Evolutionary conservation across 2,888 invertebrate species (phyloP), one percentile per base, ranked within the genome.

Genomic region (Noctua comes): DNA sequence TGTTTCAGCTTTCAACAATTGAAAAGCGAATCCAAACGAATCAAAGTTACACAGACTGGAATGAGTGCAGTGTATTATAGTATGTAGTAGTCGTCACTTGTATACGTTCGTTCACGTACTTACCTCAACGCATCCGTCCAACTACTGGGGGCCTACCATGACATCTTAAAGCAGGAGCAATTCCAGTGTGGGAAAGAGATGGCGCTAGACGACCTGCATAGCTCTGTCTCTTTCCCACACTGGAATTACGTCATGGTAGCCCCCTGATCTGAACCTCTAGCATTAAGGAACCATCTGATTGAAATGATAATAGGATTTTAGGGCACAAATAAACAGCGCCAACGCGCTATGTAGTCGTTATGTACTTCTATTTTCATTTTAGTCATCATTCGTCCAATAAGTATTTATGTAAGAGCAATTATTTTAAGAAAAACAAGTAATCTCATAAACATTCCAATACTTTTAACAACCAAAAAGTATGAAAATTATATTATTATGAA

Each of bases 321-420:
- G 91, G 90, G 90, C 92, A 92, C 92, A 93, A 92, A 93, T 80
- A 72, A 54, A 73, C 69, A 59, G 87, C 88, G 86, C 76, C 71
- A 71, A 76, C 80, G 88, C 88, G 83, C 84, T 24, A 81, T 68
- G 79, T 85, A 89, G 87, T 89, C 88, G 89, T 85, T 90, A 87
- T 82, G 82, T 88, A 93, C 94, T 96, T 96, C 96, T 96, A 96
- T 96, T 96, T 95, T 96, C 96, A 96, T 96, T 96, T 96, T 94
- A 96, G 94, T 96, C 96, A 91, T 84, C 68, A 76, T 84, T 85
- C 80, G 76, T 72, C 80, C 54, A 70, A 73, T 88, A 86, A 81
- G 85, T 91, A 88, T 89, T 90, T 89, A 86, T 87, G 77, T 89
- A 88, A 90, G 81, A 77, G 83, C 83, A 86, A 83, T 78, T 84